Evolutionary conservation across 2,888 invertebrate genomes (phyloP).

Genomic region (Rhimphoctona megacephalus): DNA sequence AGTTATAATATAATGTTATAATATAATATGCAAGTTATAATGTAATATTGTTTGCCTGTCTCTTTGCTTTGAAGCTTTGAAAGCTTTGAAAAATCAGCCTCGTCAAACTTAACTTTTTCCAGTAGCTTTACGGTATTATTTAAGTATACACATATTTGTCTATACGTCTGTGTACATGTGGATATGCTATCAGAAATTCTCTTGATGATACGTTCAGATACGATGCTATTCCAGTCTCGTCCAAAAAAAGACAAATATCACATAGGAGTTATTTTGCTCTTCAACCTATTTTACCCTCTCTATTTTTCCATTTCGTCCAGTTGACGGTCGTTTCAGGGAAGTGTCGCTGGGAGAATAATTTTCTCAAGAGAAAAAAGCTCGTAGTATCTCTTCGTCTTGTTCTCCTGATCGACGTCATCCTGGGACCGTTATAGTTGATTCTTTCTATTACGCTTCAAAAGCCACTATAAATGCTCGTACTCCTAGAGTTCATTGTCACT

Average conservation of each 20-base stretch:
- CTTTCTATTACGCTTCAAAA: slow-evolving; percentile 10
- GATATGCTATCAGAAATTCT: neutral
- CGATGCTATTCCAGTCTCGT: neutral
- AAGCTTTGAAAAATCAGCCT: neutral
- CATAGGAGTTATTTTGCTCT: neutral
- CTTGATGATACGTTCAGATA: neutral
- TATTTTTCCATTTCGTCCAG: slow-evolving; percentile 27
- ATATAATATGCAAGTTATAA: too few species aligned
- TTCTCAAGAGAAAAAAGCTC: slow-evolving; percentile 26
- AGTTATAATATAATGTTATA: too few species aligned
- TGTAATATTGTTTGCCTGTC: too few species aligned
- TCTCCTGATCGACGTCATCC: slow-evolving; percentile 9
- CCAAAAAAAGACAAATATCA: neutral
- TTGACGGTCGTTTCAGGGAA: slow-evolving; percentile 20
- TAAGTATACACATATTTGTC: neutral
- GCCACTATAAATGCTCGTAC: neutral
- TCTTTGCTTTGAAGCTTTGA: too few species aligned
- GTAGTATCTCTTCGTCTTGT: slow-evolving; percentile 41
- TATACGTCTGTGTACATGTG: too few species aligned
- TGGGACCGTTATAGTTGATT: neutral
- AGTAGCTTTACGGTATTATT: neutral
- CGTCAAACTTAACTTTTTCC: neutral
- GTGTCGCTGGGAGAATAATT: slow-evolving; percentile 35
- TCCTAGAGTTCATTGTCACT: neutral
- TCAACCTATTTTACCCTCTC: neutral